Percentiles rank a stretch among this genome's conserved stretches.
Evolutionary conservation across 2,113 vertebrate species (phyloP).

Genomic region (Pelusios castaneus): DNA sequence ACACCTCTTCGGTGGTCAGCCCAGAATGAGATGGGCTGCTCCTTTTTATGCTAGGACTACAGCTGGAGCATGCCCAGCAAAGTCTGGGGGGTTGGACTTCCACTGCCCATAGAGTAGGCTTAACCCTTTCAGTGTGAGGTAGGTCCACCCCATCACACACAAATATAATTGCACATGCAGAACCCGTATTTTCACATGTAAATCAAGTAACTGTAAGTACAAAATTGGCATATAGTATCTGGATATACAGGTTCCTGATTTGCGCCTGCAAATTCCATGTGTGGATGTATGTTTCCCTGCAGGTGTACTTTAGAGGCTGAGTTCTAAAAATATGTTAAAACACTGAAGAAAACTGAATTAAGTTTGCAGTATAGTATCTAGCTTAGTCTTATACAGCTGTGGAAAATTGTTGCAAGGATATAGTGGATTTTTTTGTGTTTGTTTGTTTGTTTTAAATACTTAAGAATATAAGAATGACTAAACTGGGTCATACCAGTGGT

Average conservation of each 20-base stretch:
- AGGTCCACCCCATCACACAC: too few species aligned
- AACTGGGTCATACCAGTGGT: too few species aligned
- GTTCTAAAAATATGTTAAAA: slow-evolving; percentile 9
- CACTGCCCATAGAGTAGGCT: too few species aligned
- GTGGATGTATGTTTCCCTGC: neutral
- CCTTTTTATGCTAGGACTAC: too few species aligned
- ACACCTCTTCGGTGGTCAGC: too few species aligned
- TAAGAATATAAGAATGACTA: too few species aligned
- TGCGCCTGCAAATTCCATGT: neutral
- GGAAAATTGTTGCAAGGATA: neutral
- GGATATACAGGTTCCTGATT: neutral
- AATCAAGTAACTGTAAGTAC: neutral
- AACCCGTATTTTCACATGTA: slow-evolving; percentile 1
- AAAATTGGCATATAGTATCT: neutral
- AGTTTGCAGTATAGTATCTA: neutral
- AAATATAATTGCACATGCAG: neutral
- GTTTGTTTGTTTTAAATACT: neutral
- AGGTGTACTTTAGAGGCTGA: neutral
- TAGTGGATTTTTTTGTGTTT: neutral
- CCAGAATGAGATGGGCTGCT: too few species aligned
- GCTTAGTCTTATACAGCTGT: neutral
- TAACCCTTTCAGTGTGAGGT: too few species aligned
- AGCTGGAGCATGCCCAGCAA: too few species aligned
- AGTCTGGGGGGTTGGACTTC: too few species aligned
- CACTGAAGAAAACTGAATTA: neutral